A percentile compares a stretch with the other conserved stretches of the same genome.
Evolutionary conservation across 2,888 invertebrate genomes (phyloP).

Genomic region (Amorpha juglandis): DNA sequence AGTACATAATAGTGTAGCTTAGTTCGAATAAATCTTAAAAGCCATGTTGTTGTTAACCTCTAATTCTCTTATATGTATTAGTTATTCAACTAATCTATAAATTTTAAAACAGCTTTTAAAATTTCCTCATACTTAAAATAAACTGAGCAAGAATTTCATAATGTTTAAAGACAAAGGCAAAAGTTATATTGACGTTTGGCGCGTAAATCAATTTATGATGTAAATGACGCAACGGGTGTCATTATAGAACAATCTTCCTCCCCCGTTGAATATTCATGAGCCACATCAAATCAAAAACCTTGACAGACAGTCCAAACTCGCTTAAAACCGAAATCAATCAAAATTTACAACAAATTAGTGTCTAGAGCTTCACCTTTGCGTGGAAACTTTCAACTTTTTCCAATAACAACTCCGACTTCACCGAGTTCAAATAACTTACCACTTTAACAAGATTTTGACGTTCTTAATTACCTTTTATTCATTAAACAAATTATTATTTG

Average conservation of each 20-base stretch:
- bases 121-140: background rate
- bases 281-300: conserved; percentile 36
- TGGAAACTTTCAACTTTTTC: conserved; percentile 46
- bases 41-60: too few species aligned
- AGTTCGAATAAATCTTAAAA: too few species aligned
- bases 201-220: conserved; percentile 19
- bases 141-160: background rate
- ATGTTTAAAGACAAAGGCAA: background rate
- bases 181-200: background rate
- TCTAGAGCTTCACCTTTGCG: conserved; percentile 45
- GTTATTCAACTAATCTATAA: too few species aligned
- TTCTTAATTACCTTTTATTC: conserved; percentile 26
- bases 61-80: too few species aligned
- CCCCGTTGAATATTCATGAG: conserved; percentile 34
- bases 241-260: background rate
- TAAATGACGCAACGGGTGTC: conserved; percentile 4
- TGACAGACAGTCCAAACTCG: conserved; percentile 33
- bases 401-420: conserved; percentile 49
- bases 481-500: conserved; percentile 7
- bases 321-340: conserved; percentile 56
- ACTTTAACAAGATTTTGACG: conserved; percentile 51
- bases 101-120: too few species aligned
- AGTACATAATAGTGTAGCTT: too few species aligned
- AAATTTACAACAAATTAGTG: conserved; percentile 54
- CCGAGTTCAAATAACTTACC: conserved; percentile 51